phyloP scores from a whole-genome alignment of 2,888 invertebrate genomes.

The Andricus curvator region DNA sequence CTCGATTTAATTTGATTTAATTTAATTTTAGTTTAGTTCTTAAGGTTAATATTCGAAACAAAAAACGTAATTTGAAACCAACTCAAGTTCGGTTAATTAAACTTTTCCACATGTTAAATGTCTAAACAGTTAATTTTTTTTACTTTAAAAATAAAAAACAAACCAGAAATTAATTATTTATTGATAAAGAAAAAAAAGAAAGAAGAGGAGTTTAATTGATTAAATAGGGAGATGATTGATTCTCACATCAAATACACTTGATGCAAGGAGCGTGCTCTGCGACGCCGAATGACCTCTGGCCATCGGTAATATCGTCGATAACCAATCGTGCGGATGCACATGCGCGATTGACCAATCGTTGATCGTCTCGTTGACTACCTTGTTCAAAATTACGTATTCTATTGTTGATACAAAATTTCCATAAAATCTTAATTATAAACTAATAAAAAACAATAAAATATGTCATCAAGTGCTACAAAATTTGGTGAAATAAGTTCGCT shows the following conservation, averaged over 20 bases:
- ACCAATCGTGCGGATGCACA: conserved; percentile 36
- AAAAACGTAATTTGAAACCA: too few relatives aligned
- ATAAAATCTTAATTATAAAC: not conserved
- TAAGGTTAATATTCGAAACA: too few relatives aligned
- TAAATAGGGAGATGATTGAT: conserved; percentile 6
- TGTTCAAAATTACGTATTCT: not conserved
- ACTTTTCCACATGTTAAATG: too few relatives aligned
- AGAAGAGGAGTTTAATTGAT: not conserved
- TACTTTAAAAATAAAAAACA: too few relatives aligned
- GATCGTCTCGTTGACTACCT: not conserved
- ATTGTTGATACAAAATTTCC: not conserved
- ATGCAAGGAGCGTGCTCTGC: conserved; percentile 9
- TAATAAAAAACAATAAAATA: not conserved
- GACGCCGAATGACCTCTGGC: conserved; percentile 30
- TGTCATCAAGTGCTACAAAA: not conserved
- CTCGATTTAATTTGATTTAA: too few relatives aligned
- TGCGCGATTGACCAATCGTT: conserved; percentile 29
- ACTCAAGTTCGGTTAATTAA: too few relatives aligned
- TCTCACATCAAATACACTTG: conserved; percentile 4
- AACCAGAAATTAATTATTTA: too few relatives aligned
- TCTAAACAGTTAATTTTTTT: too few relatives aligned
- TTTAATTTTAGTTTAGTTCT: too few relatives aligned
- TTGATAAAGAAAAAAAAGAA: too few relatives aligned
- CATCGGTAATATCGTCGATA: conserved; percentile 39
- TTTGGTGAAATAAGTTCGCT: not conserved